Conservation (phyloP, 2,888 invertebrate species). For the Macrosoma leucophasiata region DNA sequence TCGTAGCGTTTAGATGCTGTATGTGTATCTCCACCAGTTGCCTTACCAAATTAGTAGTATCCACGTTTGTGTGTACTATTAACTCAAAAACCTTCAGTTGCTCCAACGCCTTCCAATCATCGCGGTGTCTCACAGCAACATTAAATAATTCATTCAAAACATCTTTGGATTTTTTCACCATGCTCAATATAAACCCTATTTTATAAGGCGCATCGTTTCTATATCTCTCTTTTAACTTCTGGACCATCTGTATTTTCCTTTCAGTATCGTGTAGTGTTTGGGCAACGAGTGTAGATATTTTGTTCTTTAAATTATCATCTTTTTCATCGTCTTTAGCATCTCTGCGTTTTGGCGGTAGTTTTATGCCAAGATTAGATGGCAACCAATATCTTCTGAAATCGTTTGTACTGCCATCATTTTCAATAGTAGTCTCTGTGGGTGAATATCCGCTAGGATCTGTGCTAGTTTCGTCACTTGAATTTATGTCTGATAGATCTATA, state of each 20-base stretch:
- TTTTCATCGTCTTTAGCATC: slow-evolving; percentile 33
- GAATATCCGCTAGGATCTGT: not conserved
- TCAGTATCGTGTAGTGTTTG: slow-evolving; percentile 51
- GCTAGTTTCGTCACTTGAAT: slow-evolving; percentile 1
- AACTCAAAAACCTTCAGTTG: slow-evolving; percentile 59
- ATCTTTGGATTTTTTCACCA: slow-evolving; percentile 53
- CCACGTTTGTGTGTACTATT: slow-evolving; percentile 59
- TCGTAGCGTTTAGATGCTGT: slow-evolving; percentile 37
- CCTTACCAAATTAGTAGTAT: slow-evolving; percentile 50
- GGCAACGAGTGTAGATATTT: slow-evolving; percentile 46
- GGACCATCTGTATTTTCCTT: slow-evolving; percentile 38
- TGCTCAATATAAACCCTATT: slow-evolving; percentile 51
- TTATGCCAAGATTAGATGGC: slow-evolving; percentile 6
- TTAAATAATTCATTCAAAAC: slow-evolving; percentile 56
- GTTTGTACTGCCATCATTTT: too few relatives aligned
- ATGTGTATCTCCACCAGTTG: slow-evolving; percentile 53
- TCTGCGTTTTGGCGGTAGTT: slow-evolving; percentile 3
- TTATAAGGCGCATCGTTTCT: slow-evolving; percentile 40
- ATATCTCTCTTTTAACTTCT: slow-evolving; percentile 34
- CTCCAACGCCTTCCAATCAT: slow-evolving; percentile 55
- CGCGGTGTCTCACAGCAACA: slow-evolving; percentile 53
- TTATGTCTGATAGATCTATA: slow-evolving; percentile 11
- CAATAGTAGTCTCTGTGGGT: not conserved
- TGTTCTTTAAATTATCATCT: slow-evolving; percentile 44
- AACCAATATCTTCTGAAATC: slow-evolving; percentile 24